Conservation (phyloP, 2,797 vertebrate genomes). For the Salmo trutta region DNA sequence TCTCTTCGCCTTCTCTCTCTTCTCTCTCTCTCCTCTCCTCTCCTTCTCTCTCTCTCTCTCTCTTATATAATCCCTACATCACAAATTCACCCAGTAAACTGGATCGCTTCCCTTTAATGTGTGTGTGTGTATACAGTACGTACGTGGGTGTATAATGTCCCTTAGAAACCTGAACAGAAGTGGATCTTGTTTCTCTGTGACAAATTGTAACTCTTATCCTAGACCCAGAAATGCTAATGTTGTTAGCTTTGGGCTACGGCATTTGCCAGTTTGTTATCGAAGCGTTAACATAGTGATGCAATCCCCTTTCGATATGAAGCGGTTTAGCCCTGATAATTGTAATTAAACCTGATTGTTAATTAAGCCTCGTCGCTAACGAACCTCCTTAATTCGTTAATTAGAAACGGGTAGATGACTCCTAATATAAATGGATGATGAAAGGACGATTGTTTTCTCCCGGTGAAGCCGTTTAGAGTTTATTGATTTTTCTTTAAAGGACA, state of each 20-base stretch:
- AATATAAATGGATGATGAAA: not conserved
- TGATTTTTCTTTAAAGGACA: conserved; percentile 13
- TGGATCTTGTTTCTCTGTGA: conserved; percentile 19
- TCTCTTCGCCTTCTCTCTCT: too few species aligned
- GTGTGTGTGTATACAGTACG: too few species aligned
- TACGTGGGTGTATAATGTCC: not conserved
- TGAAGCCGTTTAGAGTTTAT: conserved; percentile 21
- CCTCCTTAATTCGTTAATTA: conserved; percentile 27
- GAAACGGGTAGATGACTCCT: not conserved
- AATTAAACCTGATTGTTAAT: conserved; percentile 29
- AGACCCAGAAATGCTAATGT: conserved; percentile 28
- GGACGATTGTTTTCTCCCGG: conserved; percentile 16
- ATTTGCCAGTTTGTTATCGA: not conserved
- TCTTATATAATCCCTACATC: conserved; percentile 9
- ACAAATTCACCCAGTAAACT: conserved; percentile 29
- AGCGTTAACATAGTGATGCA: not conserved
- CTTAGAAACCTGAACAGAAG: not conserved
- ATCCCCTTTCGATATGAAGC: not conserved
- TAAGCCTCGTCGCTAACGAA: conserved; percentile 27
- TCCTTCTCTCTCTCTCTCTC: not conserved
- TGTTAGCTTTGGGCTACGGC: conserved; percentile 4
- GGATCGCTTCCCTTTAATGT: conserved; percentile 23
- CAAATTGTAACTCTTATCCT: conserved; percentile 29
- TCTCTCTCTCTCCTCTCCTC: too few species aligned
- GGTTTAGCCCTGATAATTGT: conserved; percentile 24